Evolutionary conservation across 2,113 vertebrate species (phyloP).

Genomic region (Alethe castanea): DNA sequence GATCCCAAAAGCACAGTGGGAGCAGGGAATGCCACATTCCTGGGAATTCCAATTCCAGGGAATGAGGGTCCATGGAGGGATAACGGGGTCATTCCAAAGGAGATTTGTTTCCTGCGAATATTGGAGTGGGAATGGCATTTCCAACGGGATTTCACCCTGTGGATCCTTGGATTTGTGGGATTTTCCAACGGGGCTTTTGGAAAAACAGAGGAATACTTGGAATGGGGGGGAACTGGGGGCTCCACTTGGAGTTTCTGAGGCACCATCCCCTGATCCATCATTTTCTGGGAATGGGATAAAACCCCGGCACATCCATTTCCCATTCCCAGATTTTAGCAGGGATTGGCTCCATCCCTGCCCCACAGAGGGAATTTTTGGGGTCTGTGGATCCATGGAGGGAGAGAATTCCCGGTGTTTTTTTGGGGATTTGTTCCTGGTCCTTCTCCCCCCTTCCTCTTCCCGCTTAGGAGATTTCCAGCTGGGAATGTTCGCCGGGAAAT

Average conservation of each 20-base stretch:
- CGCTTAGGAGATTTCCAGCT: slow-evolving; percentile 37
- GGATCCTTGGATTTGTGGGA: slow-evolving; percentile 8
- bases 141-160: neutral
- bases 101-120: slow-evolving; percentile 32
- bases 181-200: slow-evolving; percentile 33
- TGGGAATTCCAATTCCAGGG: neutral
- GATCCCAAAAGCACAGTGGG: neutral
- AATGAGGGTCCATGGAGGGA: neutral
- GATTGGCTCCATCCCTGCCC: slow-evolving; percentile 35
- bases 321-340: slow-evolving; percentile 41
- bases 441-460: neutral
- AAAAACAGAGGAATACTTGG: neutral
- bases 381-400: neutral
- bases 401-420: slow-evolving; percentile 65
- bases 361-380: slow-evolving; percentile 46
- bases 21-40: neutral
- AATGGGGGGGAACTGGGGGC: neutral
- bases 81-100: neutral
- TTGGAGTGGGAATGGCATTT: slow-evolving; percentile 30
- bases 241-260: neutral
- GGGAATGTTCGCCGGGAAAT: slow-evolving; percentile 70
- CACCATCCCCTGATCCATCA: neutral
- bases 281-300: slow-evolving; percentile 6
- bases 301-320: neutral
- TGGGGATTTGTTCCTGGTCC: slow-evolving; percentile 29